A percentile compares a stretch with the other conserved stretches of the same genome.
These are phyloP conservation scores for Amphipoea oculea DNA, from an alignment of 2,888 invertebrate species.

Conservation along the genomic window DNA sequence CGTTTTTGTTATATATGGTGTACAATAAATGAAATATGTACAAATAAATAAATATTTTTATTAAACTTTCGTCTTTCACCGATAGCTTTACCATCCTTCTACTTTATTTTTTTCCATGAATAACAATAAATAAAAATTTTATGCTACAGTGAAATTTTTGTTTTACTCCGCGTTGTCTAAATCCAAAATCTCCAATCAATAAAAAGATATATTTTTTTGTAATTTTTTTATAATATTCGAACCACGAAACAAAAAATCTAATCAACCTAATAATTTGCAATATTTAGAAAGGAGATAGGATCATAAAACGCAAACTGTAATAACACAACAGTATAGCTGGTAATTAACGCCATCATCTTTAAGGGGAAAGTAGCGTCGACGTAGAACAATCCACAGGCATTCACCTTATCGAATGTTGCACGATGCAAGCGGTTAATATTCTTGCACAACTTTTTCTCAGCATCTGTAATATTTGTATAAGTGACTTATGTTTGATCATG, in stretches of 20 bases:
- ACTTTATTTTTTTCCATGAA: neutral
- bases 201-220: too few relatives aligned
- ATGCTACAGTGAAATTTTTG: neutral
- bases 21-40: too few relatives aligned
- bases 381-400: slow-evolving; percentile 33
- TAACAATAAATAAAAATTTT: neutral
- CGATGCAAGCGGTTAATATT: slow-evolving; percentile 36
- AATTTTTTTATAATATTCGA: neutral
- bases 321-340: slow-evolving; percentile 19
- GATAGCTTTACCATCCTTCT: neutral
- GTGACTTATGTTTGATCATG: neutral
- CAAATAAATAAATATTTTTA: neutral
- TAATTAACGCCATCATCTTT: slow-evolving; percentile 15
- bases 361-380: slow-evolving; percentile 28
- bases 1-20: too few relatives aligned
- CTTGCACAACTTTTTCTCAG: slow-evolving; percentile 27
- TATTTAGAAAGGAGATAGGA: slow-evolving; percentile 18
- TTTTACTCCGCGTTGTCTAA: neutral
- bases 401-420: slow-evolving; percentile 23
- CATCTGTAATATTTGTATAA: slow-evolving; percentile 29
- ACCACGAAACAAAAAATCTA: neutral
- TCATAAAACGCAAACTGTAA: slow-evolving; percentile 33
- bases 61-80: neutral
- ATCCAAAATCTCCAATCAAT: neutral
- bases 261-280: slow-evolving; percentile 6